Evolutionary conservation across 2,888 invertebrate genomes (phyloP), one percentile per base, ranked within the genome.

Genomic region (Papilio elwesi): DNA sequence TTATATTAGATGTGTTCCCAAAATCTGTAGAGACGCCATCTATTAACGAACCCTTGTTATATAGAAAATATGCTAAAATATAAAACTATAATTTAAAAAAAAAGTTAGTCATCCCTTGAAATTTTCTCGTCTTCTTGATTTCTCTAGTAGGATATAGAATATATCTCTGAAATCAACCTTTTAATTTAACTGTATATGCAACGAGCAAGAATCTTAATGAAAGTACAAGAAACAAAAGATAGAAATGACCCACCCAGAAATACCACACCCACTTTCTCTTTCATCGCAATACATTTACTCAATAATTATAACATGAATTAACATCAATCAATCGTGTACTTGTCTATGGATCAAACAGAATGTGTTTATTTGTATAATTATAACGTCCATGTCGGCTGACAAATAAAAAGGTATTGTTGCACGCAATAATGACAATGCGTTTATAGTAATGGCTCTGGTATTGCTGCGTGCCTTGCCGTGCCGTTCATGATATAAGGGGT

Each of bases 351-450:
- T 74, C 75, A 69, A 71, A 75, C 68, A 55, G 63, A 74, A 73
- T 69, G 76, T 65, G 65, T 73, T 69, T 75, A 78, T 79, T 76
- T 78, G 78, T 77, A 75, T 78, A 77, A 78, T 77, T 78, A 79
- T 79, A 76, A 77, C 76, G 78, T 80, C 76, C 75, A 74, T 76
- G 77, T 79, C 75, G 76, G 77, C 73, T 66, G 64, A 74, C 74
- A 76, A 76, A 78, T 78, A 80, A 78, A 80, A 79, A 78, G 73
- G 70, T 59, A 69, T 70, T 75, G 72, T 77, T 43, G 63, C 74
- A 79, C 76, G 75, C 77, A 77, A 79, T 79, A 80, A 78, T 78
- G 78, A 80, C 80, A 78, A 80, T 77, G 78, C 78, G 75, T 79
- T 80, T 80, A 80, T 75, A 75, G 77, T 77, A 80, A 78, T 79